Evolutionary conservation across 1,140 invertebrate genomes (phyloP), one percentile per base, ranked within the genome.

Genomic region (Acyrthosiphon pisum): DNA sequence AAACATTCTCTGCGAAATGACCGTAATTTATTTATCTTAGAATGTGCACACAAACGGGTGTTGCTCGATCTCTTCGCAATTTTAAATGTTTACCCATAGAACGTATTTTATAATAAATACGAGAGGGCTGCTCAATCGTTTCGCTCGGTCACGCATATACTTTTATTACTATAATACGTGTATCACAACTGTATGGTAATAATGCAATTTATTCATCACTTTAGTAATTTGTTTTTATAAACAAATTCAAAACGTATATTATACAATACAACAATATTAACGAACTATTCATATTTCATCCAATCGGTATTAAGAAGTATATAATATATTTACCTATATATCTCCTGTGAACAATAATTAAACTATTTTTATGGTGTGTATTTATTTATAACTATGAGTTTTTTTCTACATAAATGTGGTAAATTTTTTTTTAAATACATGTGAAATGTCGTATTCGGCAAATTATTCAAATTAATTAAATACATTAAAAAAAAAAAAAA

Each of bases 21-120:
- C n/a, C n/a, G 48, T 89, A 50, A 89, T 89, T 87, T 86, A 86
- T 46, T 86, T 89, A 89, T 89, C 23, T 89, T 50, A 35, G n/a
- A 53, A 22, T 11, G 35, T 37, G 87, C 9, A n/a, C 23, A 53
- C n/a, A 50, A n/a, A 9, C 20, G 22, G 46, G 41, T 84, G 44
- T 87, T 30, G 84, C 30, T 48, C 18, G 30, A 35, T 53, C n/a
- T 53, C 48, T 53, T 53, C 22, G 8, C 30, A 37, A 53, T 53
- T 89, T 37, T 50, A 89, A 89, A 89, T 89, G 48, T 89, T 89
- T 53, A 35, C 87, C n/a, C 48, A 50, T 22, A 53, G 35, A 53
- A 53, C 3, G 20, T 53, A 86, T 86, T 68, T 68, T n/a, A n/a
- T 68, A 68, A 30, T 68, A 68, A 53, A 68, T 68, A 68, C 30